Conservation (phyloP, 2,888 invertebrate genomes). For the Dynastes grantii region DNA sequence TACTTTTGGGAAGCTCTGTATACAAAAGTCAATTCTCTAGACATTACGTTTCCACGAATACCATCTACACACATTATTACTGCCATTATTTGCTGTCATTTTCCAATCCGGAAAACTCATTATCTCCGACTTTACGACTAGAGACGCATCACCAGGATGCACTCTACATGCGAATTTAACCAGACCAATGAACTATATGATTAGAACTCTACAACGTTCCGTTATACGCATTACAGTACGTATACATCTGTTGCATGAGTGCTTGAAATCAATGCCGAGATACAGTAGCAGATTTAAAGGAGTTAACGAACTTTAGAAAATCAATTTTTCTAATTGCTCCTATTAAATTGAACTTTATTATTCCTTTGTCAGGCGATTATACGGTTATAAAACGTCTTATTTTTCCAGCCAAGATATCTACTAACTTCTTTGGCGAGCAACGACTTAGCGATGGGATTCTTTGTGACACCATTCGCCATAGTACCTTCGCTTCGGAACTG, state of each 20-base stretch:
- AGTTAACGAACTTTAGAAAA: neutral
- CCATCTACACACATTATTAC: too few species aligned
- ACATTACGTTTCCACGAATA: too few species aligned
- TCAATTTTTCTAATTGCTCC: neutral
- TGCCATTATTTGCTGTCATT: too few species aligned
- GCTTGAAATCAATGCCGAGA: too few species aligned
- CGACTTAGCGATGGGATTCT: slow-evolving; percentile 89
- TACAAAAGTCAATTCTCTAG: too few species aligned
- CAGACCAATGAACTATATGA: slow-evolving; percentile 9
- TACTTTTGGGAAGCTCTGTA: too few species aligned
- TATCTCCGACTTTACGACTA: too few species aligned
- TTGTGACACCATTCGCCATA: slow-evolving; percentile 90
- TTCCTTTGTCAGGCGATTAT: neutral
- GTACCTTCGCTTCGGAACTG: slow-evolving; percentile 89
- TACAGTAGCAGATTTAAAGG: neutral
- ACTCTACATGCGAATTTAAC: neutral
- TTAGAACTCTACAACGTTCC: neutral
- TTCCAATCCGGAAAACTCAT: too few species aligned
- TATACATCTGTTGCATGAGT: slow-evolving; percentile 7
- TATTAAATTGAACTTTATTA: neutral
- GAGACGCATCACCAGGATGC: too few species aligned
- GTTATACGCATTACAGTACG: neutral
- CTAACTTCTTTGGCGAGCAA: slow-evolving; percentile 90
- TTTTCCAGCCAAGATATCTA: slow-evolving; percentile 86
- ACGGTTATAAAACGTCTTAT: slow-evolving; percentile 47